Conservation (phyloP, 2,888 invertebrate genomes). For the Aporophyla lueneburgensis region DNA sequence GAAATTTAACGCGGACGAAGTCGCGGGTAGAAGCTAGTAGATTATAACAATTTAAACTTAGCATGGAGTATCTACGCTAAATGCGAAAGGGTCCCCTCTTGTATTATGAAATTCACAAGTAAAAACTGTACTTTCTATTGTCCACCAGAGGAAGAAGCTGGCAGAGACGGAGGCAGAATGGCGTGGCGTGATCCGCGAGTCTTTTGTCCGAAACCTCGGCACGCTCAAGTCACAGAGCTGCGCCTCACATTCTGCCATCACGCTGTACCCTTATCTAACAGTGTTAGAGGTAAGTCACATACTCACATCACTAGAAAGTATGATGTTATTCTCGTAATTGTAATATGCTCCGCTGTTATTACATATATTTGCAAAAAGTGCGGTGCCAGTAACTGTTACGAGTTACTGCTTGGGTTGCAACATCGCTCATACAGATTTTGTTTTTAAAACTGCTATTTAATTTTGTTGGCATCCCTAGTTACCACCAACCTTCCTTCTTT, state of each 20-base stretch:
- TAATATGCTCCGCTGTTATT: neutral
- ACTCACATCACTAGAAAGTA: neutral
- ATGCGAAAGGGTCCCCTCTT: too few relatives aligned
- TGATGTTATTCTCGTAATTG: neutral
- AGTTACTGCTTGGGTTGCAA: too few relatives aligned
- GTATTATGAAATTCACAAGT: neutral
- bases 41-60: too few relatives aligned
- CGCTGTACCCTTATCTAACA: slow-evolving; percentile 93
- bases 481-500: neutral
- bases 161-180: slow-evolving; percentile 92
- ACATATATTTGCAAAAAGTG: neutral
- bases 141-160: slow-evolving; percentile 91
- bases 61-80: too few relatives aligned
- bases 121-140: slow-evolving; percentile 1
- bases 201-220: slow-evolving; percentile 93
- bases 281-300: slow-evolving; percentile 88
- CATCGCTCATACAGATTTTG: neutral
- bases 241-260: slow-evolving; percentile 90
- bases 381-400: neutral
- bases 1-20: too few relatives aligned
- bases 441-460: neutral
- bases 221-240: slow-evolving; percentile 91
- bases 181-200: slow-evolving; percentile 91
- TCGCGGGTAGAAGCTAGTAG: too few relatives aligned
- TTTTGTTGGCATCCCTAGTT: neutral